Conservation (phyloP, 2,888 invertebrate species). For the Slavum lentiscoides region DNA sequence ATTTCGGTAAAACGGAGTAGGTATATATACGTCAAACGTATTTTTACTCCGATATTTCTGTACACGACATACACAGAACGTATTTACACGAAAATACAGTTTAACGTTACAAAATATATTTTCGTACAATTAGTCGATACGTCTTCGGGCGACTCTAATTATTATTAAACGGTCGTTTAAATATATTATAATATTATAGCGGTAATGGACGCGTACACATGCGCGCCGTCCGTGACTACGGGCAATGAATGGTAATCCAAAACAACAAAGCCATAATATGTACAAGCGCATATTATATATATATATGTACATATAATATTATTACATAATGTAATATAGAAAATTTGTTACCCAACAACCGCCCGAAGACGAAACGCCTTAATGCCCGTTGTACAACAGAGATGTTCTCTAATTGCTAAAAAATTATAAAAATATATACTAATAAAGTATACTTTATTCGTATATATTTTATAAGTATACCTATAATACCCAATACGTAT, state of each 20-base stretch:
- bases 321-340: constrained; percentile 30
- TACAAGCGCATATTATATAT: no score
- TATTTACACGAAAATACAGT: background rate
- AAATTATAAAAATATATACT: constrained; percentile 11
- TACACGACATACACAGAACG: background rate
- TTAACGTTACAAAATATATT: background rate
- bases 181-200: background rate
- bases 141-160: background rate
- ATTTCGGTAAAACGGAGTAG: background rate
- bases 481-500: no score
- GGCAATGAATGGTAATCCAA: background rate
- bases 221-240: background rate
- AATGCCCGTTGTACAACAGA: background rate
- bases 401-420: constrained; percentile 25
- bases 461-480: no score
- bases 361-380: constrained; percentile 8
- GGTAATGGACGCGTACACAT: background rate
- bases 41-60: background rate
- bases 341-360: constrained; percentile 23
- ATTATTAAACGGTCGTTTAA: background rate
- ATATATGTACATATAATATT: background rate
- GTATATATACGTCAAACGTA: background rate
- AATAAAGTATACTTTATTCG: no score
- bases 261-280: constrained; percentile 1
- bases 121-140: background rate